Conservation (phyloP, 1,140 invertebrate species). For the Heliothis virescens region DNA sequence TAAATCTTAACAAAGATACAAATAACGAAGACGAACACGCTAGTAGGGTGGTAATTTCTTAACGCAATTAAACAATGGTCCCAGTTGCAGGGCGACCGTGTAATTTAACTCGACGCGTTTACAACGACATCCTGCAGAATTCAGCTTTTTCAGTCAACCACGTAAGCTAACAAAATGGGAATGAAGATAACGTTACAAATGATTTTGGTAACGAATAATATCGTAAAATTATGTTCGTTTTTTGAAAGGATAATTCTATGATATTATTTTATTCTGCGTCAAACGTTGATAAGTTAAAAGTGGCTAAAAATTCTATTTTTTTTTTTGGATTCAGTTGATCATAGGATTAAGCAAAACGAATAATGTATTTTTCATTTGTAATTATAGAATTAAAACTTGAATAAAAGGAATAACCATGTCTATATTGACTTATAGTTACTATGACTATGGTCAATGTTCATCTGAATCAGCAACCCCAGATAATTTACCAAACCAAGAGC, state of each 20-base stretch:
- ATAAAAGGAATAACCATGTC: too few species aligned
- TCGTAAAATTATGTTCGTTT: not conserved
- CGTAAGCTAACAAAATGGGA: slow-evolving; percentile 20
- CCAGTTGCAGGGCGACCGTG: slow-evolving; percentile 31
- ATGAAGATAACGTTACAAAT: slow-evolving; percentile 14
- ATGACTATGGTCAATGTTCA: too few species aligned
- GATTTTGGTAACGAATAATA: slow-evolving; percentile 16
- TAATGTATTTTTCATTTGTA: too few species aligned
- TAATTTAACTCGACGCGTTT: slow-evolving; percentile 25
- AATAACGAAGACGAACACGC: slow-evolving; percentile 30
- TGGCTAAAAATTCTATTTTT: not conserved
- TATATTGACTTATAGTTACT: too few species aligned
- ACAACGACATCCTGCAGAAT: slow-evolving; percentile 13
- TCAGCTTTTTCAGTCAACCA: slow-evolving; percentile 8
- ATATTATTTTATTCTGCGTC: too few species aligned
- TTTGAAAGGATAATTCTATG: not conserved
- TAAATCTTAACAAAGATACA: not conserved
- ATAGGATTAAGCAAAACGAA: not conserved
- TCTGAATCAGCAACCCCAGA: too few species aligned
- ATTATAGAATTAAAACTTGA: too few species aligned
- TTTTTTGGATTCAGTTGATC: not conserved
- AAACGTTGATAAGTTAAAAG: too few species aligned
- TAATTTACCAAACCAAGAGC: too few species aligned
- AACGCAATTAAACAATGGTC: slow-evolving; percentile 43
- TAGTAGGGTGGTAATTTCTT: slow-evolving; percentile 17